Evolutionary conservation across 2,888 invertebrate genomes (phyloP).

Genomic region (Hydrotaea cyrtoneurina): DNA sequence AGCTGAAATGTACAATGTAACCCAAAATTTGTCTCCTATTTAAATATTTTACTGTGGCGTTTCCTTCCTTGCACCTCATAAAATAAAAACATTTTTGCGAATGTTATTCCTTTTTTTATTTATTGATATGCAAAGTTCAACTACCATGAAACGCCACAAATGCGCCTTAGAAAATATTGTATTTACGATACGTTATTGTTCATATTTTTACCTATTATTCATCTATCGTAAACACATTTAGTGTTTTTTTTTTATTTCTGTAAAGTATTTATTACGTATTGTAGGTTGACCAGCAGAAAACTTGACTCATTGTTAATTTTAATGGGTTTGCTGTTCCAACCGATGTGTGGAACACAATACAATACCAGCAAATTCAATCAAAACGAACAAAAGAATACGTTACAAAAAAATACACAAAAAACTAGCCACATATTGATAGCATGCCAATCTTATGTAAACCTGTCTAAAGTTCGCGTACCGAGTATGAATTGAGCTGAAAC

Average conservation of each 20-base stretch:
- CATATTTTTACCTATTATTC: not conserved
- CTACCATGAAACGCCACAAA: not conserved
- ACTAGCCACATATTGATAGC: constrained; percentile 41
- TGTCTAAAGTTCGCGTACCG: not conserved
- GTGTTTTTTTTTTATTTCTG: not conserved
- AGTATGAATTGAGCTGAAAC: too few relatives aligned
- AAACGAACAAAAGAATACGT: constrained; percentile 38
- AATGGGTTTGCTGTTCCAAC: constrained; percentile 37
- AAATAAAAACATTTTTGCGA: too few relatives aligned
- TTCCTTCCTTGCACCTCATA: too few relatives aligned
- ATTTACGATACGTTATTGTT: not conserved
- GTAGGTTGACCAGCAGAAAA: constrained; percentile 35
- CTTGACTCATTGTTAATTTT: constrained; percentile 57
- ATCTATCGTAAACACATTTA: constrained; percentile 11
- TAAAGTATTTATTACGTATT: constrained; percentile 9
- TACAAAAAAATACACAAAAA: constrained; percentile 37
- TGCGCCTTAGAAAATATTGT: not conserved
- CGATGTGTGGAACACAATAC: not conserved
- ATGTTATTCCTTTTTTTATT: too few relatives aligned
- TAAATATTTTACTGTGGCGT: not conserved
- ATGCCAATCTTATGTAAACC: constrained; percentile 49
- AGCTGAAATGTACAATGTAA: constrained; percentile 42
- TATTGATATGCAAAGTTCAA: too few relatives aligned
- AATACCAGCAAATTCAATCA: constrained; percentile 38
- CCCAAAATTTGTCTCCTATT: not conserved